Evolutionary conservation across 2,113 vertebrate genomes (phyloP), one percentile per base, ranked within the genome.

Genomic region (Aplodontia rufa): DNA sequence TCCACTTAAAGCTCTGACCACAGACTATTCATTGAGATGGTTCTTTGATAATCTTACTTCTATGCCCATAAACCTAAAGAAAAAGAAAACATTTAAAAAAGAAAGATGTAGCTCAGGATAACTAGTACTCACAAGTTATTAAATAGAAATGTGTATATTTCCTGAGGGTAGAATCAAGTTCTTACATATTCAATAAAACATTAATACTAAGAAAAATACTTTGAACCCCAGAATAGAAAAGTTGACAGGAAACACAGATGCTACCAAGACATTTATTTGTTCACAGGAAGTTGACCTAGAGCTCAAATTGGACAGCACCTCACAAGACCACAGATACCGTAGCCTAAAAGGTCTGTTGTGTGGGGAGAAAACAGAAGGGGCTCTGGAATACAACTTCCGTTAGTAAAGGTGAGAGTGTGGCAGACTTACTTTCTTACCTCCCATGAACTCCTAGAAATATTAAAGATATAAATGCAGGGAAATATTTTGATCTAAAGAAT

Each of bases 161-260:
- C 51, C 81, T 40, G 40, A 60, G 20, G 72, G 35, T 69, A 96
- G 53, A 96, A 96, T 40, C 30, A 82, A 51, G 49, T 74, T 68
- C 87, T 87, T 80, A 81, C 72, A 88, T 80, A 97, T 95, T 96
- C 74, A 96, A 93, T 88, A n/a, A 13, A 91, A 32, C 64, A 60
- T 64, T 94, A 97, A 96, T 90, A 96, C 86, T 93, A 97, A 97
- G 96, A 95, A 97, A 96, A 81, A 91, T 87, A 94, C 87, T 96
- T 96, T 86, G 94, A 97, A 88, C 75, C 92, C 35, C 95, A 96
- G 79, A 94, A 62, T 87, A 68, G 60, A 81, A 68, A 91, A 93
- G 86, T 94, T 97, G 60, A 97, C 97, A 98, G 96, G 97, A 98
- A 98, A 97, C 84, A 71, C n/a, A 96, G 68, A 98, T 69, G 93